A percentile compares a stretch with the other conserved stretches of the same genome.
phyloP scores from a whole-genome alignment of 2,113 vertebrate species.

The Chloebia gouldiae region DNA sequence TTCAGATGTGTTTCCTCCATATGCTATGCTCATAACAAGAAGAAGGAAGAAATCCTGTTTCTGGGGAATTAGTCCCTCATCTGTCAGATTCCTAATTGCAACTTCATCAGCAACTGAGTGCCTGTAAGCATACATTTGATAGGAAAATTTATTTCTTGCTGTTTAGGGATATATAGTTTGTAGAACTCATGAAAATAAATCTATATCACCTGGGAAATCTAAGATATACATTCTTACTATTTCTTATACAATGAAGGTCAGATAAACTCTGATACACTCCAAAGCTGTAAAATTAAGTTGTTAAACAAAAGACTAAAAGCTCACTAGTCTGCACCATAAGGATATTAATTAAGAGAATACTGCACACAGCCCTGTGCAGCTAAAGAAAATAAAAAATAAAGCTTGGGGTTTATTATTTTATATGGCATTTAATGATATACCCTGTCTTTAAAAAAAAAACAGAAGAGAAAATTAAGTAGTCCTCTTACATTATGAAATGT shows the following conservation, averaged over 20 bases:
- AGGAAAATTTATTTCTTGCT: not conserved
- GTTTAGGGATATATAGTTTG: not conserved
- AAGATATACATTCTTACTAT: not conserved
- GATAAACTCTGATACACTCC: not conserved
- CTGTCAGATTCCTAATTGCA: not conserved
- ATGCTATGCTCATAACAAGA: not conserved
- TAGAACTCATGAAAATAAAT: not conserved
- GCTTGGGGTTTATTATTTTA: not conserved
- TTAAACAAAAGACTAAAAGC: not conserved
- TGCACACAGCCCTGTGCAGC: not conserved
- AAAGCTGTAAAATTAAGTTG: not conserved
- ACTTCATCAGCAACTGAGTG: not conserved
- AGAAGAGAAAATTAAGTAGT: not conserved
- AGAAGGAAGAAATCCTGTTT: not conserved
- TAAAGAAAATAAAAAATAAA: not conserved
- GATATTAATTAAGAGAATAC: not conserved
- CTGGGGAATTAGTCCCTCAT: slow-evolving; percentile 3
- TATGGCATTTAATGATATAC: not conserved
- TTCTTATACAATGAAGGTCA: not conserved
- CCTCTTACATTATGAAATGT: not conserved
- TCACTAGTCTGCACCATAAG: not conserved
- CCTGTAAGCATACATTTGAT: not conserved
- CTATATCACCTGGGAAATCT: not conserved
- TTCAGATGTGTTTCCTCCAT: not conserved
- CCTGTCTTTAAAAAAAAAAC: not conserved